A percentile compares a stretch with the other conserved stretches of the same genome.
Evolutionary conservation across 2,797 vertebrate species (phyloP).

Genomic region (Avahi laniger): DNA sequence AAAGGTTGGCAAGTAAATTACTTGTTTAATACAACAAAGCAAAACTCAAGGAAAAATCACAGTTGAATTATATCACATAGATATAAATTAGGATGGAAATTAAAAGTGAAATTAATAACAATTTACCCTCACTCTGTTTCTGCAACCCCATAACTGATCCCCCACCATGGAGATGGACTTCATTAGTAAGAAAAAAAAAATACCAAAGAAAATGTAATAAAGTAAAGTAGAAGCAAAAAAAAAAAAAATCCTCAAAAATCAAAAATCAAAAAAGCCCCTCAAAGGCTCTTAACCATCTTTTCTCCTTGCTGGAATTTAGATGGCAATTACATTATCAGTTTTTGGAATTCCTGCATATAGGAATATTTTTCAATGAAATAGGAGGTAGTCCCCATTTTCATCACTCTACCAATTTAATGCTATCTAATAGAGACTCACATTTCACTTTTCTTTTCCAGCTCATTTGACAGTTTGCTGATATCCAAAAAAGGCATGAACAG

Average conservation of each 20-base stretch:
- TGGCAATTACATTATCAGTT: background rate
- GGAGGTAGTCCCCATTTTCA: background rate
- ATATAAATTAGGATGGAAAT: constrained; percentile 11
- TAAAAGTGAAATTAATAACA: constrained; percentile 31
- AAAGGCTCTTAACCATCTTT: background rate
- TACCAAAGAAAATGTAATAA: background rate
- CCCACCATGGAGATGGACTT: background rate
- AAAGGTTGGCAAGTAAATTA: constrained; percentile 10
- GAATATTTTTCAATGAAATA: background rate
- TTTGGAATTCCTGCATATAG: background rate
- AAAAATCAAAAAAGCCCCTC: background rate
- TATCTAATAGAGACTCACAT: background rate
- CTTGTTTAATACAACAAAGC: constrained; percentile 45
- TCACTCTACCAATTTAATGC: background rate
- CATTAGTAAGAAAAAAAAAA: background rate
- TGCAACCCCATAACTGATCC: background rate
- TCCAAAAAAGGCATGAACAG: background rate
- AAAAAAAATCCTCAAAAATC: background rate
- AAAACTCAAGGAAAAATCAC: constrained; percentile 34
- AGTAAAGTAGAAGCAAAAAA: background rate
- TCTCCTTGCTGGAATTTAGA: background rate
- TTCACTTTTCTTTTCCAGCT: background rate
- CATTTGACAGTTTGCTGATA: background rate
- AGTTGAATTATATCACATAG: background rate
- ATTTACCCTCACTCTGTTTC: background rate